Base-by-base conservation (phyloP, 2,888 invertebrate genomes). In the Nebria brevicollis region DNA sequence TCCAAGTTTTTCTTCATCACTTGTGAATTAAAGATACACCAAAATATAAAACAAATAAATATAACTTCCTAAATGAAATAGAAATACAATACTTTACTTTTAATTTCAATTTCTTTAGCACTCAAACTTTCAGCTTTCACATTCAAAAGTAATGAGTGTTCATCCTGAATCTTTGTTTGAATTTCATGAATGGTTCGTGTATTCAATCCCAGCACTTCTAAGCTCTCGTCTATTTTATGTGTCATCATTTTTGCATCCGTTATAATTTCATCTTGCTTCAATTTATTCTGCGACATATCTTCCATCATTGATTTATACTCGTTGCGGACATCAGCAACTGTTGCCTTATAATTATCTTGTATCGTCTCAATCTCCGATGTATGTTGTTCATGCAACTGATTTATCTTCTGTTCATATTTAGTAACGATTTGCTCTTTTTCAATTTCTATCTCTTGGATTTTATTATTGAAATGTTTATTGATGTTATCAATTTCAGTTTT, bases 1-100 rank as follows among this genome's bases (percentile, higher is more conserved):
- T 92, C 92, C 77, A 93, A 86, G 65, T 91, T 90, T 81, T 89
- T 88, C 78, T 91, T 88, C 91, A 92, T 91, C 84, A 91, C 93
- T 93, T 34, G 34, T 34, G 34, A 34, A 34, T 34, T 2, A 34
- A 34, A 34, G 5, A 34, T 34, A 34, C 5, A 34, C 5, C 34
- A 5, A 34, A 34, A 34, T 20, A 20, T 20, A 34, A 34, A 34
- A 34, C 34, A 34, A 34, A 34, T 34, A 34, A 34, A 34, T 34
- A 34, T 34, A 34, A 1, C 5, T 34, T 34, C 34, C 5, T 34
- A 34, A 34, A 34, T 34, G 2, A 34, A 34, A 34, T 34, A 65
- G 1, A 65, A 65, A 65, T 65, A n/a, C 7, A 73, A 34, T 77
- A 85, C 86, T 85, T 85, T 86, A 92, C 93, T 89, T 85, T 88